Percentiles rank a stretch among this genome's conserved stretches.
These are phyloP conservation scores for Heloderma charlesbogerti DNA, from an alignment of 2,113 vertebrate genomes.

Conservation along the genomic window DNA sequence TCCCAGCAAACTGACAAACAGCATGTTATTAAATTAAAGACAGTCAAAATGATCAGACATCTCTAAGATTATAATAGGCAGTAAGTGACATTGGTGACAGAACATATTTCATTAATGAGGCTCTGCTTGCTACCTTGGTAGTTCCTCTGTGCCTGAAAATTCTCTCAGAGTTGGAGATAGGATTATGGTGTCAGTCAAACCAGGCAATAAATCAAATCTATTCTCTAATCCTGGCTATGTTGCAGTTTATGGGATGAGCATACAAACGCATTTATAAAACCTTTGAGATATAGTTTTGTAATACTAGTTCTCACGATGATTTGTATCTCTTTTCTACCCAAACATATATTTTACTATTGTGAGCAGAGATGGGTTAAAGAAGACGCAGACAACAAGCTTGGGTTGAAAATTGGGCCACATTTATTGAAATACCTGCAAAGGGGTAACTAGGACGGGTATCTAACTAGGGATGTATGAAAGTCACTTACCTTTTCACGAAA, in stretches of 20 bases:
- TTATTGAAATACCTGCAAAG: too few relatives aligned
- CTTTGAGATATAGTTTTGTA: not conserved
- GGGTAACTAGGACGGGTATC: too few relatives aligned
- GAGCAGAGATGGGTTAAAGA: too few relatives aligned
- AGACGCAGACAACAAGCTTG: too few relatives aligned
- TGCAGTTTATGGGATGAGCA: slow-evolving; percentile 44
- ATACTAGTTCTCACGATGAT: not conserved
- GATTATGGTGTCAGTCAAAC: slow-evolving; percentile 40
- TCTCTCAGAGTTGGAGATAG: slow-evolving; percentile 42
- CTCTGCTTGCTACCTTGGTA: slow-evolving; percentile 46
- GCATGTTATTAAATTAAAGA: slow-evolving; percentile 53
- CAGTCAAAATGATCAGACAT: slow-evolving; percentile 53
- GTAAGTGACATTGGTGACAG: slow-evolving; percentile 49
- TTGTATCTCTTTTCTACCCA: not conserved
- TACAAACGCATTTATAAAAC: slow-evolving; percentile 8
- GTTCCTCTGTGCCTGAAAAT: slow-evolving; percentile 47
- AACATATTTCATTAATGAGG: slow-evolving; percentile 62
- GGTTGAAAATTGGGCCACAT: too few relatives aligned
- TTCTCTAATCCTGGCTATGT: slow-evolving; percentile 32
- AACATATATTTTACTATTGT: slow-evolving; percentile 23
- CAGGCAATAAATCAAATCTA: slow-evolving; percentile 36
- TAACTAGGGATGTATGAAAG: too few relatives aligned
- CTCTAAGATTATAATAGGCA: slow-evolving; percentile 41
- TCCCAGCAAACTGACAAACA: slow-evolving; percentile 46
- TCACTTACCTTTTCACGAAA: too few relatives aligned